These are phyloP conservation scores for Anguilla pacifica DNA, from an alignment of 2,797 vertebrate genomes.

Conservation along the genomic window DNA sequence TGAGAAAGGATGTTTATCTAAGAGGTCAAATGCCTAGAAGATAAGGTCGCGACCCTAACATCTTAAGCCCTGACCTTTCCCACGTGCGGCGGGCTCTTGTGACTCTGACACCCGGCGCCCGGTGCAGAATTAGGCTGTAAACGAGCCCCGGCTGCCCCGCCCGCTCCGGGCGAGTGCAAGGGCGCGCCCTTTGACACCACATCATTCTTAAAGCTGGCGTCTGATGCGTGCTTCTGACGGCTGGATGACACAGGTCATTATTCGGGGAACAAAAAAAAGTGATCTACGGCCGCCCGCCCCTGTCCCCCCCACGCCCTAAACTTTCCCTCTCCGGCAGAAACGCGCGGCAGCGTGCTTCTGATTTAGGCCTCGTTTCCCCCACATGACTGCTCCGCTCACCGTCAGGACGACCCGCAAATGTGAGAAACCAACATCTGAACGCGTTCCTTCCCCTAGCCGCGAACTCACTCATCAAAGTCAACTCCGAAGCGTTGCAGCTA, in stretches of 20 bases:
- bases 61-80: conserved; percentile 86
- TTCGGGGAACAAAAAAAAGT: conserved; percentile 29
- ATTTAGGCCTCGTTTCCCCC: background rate
- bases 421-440: background rate
- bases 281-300: conserved; percentile 21
- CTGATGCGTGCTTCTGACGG: conserved; percentile 58
- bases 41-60: conserved; percentile 86
- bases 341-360: background rate
- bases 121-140: conserved; percentile 76
- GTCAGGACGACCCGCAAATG: background rate
- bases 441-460: background rate
- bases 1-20: conserved; percentile 91
- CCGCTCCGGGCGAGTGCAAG: conserved; percentile 15
- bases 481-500: background rate
- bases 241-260: conserved; percentile 47
- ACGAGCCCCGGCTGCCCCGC: conserved; percentile 63
- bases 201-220: conserved; percentile 64
- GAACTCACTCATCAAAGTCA: background rate
- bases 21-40: conserved; percentile 90
- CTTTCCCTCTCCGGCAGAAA: background rate
- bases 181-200: conserved; percentile 25
- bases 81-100: conserved; percentile 84
- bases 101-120: conserved; percentile 81
- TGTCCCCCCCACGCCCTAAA: too few species aligned
- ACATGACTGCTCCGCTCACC: too few species aligned